Percentiles rank a stretch among this genome's conserved stretches.
phyloP scores from a whole-genome alignment of 2,797 vertebrate species.

The Typhlichthys eigenmanni region DNA sequence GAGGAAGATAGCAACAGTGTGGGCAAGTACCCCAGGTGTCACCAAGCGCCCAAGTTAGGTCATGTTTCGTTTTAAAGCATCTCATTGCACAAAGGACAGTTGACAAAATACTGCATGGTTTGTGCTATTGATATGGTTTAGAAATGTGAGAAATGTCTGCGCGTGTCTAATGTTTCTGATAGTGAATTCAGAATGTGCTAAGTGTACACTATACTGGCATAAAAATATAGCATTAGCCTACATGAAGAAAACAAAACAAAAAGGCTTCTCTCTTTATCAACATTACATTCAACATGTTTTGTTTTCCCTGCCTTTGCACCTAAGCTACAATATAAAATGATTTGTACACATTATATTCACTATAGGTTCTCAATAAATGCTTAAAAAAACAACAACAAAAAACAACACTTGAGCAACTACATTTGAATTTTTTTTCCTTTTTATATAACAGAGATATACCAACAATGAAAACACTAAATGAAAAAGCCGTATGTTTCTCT shows the following conservation, averaged over 20 bases:
- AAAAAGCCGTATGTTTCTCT: conserved; percentile 58
- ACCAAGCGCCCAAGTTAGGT: conserved; percentile 46
- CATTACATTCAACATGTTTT: conserved; percentile 79
- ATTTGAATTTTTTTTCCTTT: conserved; percentile 57
- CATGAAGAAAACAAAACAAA: conserved; percentile 55
- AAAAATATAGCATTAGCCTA: conserved; percentile 35
- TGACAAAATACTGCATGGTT: conserved; percentile 77
- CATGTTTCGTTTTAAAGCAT: conserved; percentile 65
- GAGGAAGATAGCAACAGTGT: conserved; percentile 37
- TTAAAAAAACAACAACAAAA: conserved; percentile 54
- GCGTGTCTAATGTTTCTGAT: conserved; percentile 48
- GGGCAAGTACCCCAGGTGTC: conserved; percentile 33
- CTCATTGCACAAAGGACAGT: conserved; percentile 64
- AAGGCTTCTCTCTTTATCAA: conserved; percentile 59
- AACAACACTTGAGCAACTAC: conserved; percentile 63
- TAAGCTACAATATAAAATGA: conserved; percentile 73
- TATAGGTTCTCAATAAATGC: conserved; percentile 65
- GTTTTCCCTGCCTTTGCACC: conserved; percentile 64
- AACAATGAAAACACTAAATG: conserved; percentile 54
- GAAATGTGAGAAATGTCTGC: conserved; percentile 53
- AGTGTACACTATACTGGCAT: conserved; percentile 52
- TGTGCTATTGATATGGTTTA: conserved; percentile 59
- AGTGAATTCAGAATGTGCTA: conserved; percentile 49
- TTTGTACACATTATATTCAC: conserved; percentile 70
- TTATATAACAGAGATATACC: conserved; percentile 67